Evolutionary conservation across 2,888 invertebrate species (phyloP).

Genomic region (Nycteola revayana): DNA sequence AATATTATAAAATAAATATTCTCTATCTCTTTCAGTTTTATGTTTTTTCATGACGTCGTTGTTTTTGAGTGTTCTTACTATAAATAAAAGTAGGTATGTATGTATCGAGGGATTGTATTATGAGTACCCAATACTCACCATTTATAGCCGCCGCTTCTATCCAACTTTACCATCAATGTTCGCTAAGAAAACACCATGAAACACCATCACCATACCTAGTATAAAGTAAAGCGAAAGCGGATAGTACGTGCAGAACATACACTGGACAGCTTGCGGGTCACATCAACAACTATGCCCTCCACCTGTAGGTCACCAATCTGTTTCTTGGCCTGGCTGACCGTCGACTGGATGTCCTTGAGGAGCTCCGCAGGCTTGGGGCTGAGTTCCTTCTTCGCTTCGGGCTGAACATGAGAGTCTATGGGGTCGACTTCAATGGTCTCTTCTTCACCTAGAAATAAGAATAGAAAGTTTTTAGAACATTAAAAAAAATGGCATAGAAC

Average conservation of each 20-base stretch:
- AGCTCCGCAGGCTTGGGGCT: constrained; percentile 64
- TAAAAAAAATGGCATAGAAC: no score
- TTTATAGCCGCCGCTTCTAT: no score
- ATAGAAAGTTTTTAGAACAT: no score
- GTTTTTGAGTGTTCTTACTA: no score
- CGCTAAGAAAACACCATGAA: no score
- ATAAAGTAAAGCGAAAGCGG: constrained; percentile 40
- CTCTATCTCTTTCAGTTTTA: no score
- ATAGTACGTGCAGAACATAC: constrained; percentile 75
- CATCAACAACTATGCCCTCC: constrained; percentile 56
- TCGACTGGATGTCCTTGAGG: constrained; percentile 79
- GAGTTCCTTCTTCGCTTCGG: constrained; percentile 45
- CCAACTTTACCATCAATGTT: no score
- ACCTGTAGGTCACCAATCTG: constrained; percentile 85
- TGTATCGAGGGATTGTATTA: no score
- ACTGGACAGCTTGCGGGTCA: constrained; percentile 60
- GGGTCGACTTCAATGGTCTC: constrained; percentile 60
- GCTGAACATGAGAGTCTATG: constrained; percentile 36
- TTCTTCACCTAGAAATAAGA: constrained; percentile 60
- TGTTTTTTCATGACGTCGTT: no score
- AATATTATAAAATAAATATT: no score
- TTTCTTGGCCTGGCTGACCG: constrained; percentile 82
- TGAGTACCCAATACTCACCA: no score
- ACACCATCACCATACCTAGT: constrained; percentile 8
- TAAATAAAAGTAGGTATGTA: no score